Base-by-base conservation (phyloP, 2,888 invertebrate species). In the Sarcophaga caerulescens region DNA sequence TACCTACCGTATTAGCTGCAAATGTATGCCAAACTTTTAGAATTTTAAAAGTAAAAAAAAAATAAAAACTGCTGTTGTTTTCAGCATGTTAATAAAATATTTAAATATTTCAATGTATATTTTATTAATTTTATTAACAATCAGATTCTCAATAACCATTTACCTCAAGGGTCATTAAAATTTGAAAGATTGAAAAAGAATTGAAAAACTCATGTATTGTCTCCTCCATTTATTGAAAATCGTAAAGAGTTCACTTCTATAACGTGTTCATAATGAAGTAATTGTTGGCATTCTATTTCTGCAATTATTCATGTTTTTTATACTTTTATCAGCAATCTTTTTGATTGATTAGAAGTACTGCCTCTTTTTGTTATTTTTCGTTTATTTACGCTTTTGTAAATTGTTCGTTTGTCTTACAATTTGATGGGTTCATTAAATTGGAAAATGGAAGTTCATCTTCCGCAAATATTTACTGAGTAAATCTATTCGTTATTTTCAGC, bases 381-480 rank as follows among this genome's bases (percentile, higher is more conserved):
- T n/a, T n/a, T n/a, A n/a, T 21, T 44, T 35, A 35, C 35, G 8
- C 10, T 35, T 35, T 10, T 35, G 8, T 35, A 8, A 35, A 1
- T 35, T 35, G 35, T 35, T 35, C 35, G 8, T 35, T 35, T 35
- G 35, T 35, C 35, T 78, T 47, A 21, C 44, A 69, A 57, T 82
- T 74, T 84, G 85, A 84, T 87, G 81, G 79, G 78, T 85, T 84
- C 79, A 87, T 85, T 84, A 85, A 88, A 87, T 14, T 73, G 60
- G 14, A 14, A 77, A 77, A 82, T 77, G 71, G 47, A 81, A 73
- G 66, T 85, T 81, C 75, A 81, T 84, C 76, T 71, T 87, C 78
- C 60, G 52, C 47, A 78, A 86, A 81, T 86, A 86, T 71, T 86
- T 81, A 71, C 75, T 57, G 65, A 81, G 77, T 77, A 71, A 74